Base-by-base conservation (phyloP, 2,888 invertebrate species). In the Molorchus minor region DNA sequence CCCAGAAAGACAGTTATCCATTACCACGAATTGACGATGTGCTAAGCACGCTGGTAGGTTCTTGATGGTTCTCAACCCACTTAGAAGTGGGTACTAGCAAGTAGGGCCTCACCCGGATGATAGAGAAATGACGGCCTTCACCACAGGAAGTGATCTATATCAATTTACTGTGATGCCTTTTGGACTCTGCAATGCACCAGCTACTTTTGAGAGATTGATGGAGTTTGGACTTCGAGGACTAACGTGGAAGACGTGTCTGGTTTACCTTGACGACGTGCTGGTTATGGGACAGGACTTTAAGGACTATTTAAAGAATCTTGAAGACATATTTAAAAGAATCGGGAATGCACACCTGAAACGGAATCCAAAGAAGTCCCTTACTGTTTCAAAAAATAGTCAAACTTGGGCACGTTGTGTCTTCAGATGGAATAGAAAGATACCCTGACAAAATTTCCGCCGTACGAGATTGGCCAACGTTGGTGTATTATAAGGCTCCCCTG, bases 161-260 rank as follows among this genome's bases (percentile, higher is more conserved):
- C 65, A 73, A 17, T 71, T 73, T 44, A 64, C 54, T 1, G 70
- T 71, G 0, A 62, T n/a, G n/a, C n/a, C n/a, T n/a, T n/a, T n/a
- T n/a, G n/a, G n/a, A n/a, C n/a, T n/a, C n/a, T n/a, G n/a, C n/a
- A n/a, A n/a, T n/a, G n/a, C n/a, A n/a, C n/a, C n/a, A n/a, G n/a
- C n/a, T n/a, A n/a, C n/a, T n/a, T 66, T 51, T n/a, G 63, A 69
- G 46, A 21, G 62, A 15, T 19, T 66, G 16, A 59, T 71, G 66
- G 67, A 71, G 19, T 12, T 30, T 0, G 45, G 69, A 20, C 51
- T n/a, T n/a, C n/a, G n/a, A n/a, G n/a, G n/a, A n/a, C n/a, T n/a
- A n/a, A n/a, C n/a, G n/a, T n/a, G n/a, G n/a, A n/a, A n/a, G n/a
- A n/a, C n/a, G n/a, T n/a, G n/a, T n/a, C n/a, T n/a, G n/a, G n/a